These are phyloP conservation scores for Hemitrygon akajei DNA, from an alignment of 2,797 vertebrate species.

Conservation along the genomic window DNA sequence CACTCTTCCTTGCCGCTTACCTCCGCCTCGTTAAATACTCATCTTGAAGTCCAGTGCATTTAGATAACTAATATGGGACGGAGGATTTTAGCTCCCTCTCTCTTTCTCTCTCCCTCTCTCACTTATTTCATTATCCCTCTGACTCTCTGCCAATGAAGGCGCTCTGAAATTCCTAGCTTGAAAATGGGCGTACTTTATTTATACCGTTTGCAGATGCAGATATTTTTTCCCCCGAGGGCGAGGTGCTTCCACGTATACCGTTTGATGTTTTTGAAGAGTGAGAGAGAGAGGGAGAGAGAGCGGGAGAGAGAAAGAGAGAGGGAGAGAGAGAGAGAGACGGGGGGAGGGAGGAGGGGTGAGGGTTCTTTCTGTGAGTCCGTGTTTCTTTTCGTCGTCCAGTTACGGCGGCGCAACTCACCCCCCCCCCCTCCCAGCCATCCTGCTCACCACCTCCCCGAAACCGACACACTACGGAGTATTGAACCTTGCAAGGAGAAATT, in stretches of 20 bases:
- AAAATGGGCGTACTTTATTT: slow-evolving; percentile 16
- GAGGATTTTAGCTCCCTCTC: background rate
- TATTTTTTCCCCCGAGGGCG: background rate
- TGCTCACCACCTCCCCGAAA: no score
- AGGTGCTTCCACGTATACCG: background rate
- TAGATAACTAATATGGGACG: background rate
- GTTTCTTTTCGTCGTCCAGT: background rate
- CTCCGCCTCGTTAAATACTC: background rate
- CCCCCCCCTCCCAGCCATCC: background rate
- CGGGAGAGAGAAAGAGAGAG: background rate
- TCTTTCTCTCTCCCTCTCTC: background rate
- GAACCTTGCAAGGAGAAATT: background rate
- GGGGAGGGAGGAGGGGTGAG: background rate
- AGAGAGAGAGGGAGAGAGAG: background rate
- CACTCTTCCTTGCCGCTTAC: background rate
- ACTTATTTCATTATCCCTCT: slow-evolving; percentile 15
- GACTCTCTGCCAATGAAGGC: slow-evolving; percentile 9
- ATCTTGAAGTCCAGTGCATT: background rate
- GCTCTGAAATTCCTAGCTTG: background rate
- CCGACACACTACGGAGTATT: background rate
- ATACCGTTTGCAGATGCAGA: background rate
- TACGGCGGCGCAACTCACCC: background rate
- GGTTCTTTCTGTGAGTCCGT: background rate
- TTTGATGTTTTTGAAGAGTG: background rate
- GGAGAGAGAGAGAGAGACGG: background rate